Percentiles rank a stretch among this genome's conserved stretches.
Evolutionary conservation across 2,888 invertebrate species (phyloP).

Genomic region (Zaprionus bogoriensis): DNA sequence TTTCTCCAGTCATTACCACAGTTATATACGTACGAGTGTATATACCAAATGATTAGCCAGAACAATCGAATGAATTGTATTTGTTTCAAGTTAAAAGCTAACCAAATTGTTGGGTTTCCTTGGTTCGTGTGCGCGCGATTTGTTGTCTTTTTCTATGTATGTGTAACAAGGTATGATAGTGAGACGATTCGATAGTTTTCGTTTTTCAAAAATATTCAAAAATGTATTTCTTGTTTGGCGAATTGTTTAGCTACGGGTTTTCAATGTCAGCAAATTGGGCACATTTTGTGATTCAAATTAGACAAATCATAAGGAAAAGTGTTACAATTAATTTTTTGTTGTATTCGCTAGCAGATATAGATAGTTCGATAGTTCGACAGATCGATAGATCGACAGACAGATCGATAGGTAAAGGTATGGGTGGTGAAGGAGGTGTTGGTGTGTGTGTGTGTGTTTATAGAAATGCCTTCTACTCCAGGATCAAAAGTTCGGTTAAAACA

Average conservation of each 20-base stretch:
- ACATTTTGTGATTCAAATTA: conserved; percentile 56
- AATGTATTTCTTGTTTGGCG: conserved; percentile 49
- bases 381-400: neutral
- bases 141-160: conserved; percentile 25
- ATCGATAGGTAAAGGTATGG: neutral
- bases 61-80: conserved; percentile 39
- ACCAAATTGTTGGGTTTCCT: conserved; percentile 47
- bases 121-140: conserved; percentile 50
- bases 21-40: conserved; percentile 45
- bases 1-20: conserved; percentile 83
- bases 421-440: neutral
- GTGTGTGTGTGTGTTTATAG: neutral
- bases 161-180: neutral
- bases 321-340: conserved; percentile 75
- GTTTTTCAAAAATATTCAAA: conserved; percentile 69
- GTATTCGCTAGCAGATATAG: conserved; percentile 63
- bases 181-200: conserved; percentile 7
- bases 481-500: too few relatives aligned
- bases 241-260: conserved; percentile 83
- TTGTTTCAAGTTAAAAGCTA: conserved; percentile 36
- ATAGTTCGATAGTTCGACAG: conserved; percentile 12
- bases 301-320: conserved; percentile 35
- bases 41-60: conserved; percentile 63
- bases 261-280: conserved; percentile 75
- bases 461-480: conserved; percentile 25